These are phyloP conservation scores for Drosophila kokeensis DNA, from an alignment of 2,888 invertebrate species.

Conservation along the genomic window DNA sequence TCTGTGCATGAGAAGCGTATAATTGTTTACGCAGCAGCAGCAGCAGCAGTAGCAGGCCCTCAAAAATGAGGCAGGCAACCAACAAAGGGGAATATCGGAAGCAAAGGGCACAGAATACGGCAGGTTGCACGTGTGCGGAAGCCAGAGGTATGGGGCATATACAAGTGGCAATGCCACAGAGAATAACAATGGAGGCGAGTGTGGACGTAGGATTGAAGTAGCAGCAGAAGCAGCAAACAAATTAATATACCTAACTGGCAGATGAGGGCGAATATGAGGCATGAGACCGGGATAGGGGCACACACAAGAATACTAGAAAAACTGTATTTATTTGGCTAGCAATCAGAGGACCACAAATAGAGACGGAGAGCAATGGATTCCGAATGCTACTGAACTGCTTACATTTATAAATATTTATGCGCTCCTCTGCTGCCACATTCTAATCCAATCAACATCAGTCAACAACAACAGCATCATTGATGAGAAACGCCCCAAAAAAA, in stretches of 20 bases:
- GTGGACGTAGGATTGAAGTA: constrained; percentile 32
- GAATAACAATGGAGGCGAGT: constrained; percentile 47
- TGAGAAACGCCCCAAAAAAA: constrained; percentile 20
- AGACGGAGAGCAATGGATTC: neutral
- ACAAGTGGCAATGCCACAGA: constrained; percentile 48
- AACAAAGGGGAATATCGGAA: constrained; percentile 40
- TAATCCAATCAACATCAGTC: constrained; percentile 71
- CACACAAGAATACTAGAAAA: constrained; percentile 9
- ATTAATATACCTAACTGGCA: constrained; percentile 61
- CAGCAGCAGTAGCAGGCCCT: constrained; percentile 23
- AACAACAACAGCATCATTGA: constrained; percentile 8
- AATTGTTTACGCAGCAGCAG: constrained; percentile 59
- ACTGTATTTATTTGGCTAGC: constrained; percentile 54
- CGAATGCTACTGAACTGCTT: constrained; percentile 17
- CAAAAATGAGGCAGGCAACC: constrained; percentile 31
- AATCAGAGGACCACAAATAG: constrained; percentile 34
- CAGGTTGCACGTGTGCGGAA: constrained; percentile 32
- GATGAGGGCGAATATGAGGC: neutral
- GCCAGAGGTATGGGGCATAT: constrained; percentile 33
- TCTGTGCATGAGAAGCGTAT: constrained; percentile 41
- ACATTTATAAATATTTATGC: constrained; percentile 60
- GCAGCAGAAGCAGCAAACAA: constrained; percentile 57
- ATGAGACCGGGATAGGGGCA: neutral
- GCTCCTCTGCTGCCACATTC: constrained; percentile 42
- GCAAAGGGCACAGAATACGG: constrained; percentile 39